Base-by-base conservation (phyloP, 1,140 invertebrate species). In the Patella vulgata region DNA sequence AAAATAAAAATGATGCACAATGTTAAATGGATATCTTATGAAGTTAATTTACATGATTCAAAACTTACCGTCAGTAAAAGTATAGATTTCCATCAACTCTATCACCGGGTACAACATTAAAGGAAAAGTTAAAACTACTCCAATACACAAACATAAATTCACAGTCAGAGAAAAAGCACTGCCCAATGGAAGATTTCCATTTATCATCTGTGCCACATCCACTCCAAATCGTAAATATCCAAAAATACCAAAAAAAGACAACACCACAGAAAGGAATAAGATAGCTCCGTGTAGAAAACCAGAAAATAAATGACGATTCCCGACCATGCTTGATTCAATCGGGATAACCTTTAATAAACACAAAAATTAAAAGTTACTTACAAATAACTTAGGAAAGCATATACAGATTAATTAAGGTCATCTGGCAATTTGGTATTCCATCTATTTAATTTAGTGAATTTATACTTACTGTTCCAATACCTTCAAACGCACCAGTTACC, bases 251-350 rank as follows among this genome's bases (percentile, higher is more conserved):
- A 83, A 82, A 0, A 39, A 42, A 14, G 59, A 56, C 6, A 83
- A 63, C 6, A 81, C 52, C 0, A 61, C 30, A 9, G 64, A 56
- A 1, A 82, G 61, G 17, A 74, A 48, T 11, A 62, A 23, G 4
- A 83, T 63, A 1, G 75, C 74, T 9, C 71, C 76, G 59, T 80
- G 77, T 1, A 83, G 71, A 54, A 80, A 82, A 17, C 31, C 23
- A 0, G 68, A 28, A 59, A 82, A 83, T 53, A 77, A 71, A 61
- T 82, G 78, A 19, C 79, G 67, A 52, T 81, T 81, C 25, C 77
- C 78, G 19, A 75, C 77, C 81, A 83, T 83, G 60, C 81, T 83
- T 0, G 77, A 75, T 44, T 83, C 78, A 27, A 83, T 80, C 19
- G 81, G 80, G 28, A 82, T 71, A n/a, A 83, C 70, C 80, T 82